Conservation (phyloP, 2,113 vertebrate genomes). For the Panthera uncia region DNA sequence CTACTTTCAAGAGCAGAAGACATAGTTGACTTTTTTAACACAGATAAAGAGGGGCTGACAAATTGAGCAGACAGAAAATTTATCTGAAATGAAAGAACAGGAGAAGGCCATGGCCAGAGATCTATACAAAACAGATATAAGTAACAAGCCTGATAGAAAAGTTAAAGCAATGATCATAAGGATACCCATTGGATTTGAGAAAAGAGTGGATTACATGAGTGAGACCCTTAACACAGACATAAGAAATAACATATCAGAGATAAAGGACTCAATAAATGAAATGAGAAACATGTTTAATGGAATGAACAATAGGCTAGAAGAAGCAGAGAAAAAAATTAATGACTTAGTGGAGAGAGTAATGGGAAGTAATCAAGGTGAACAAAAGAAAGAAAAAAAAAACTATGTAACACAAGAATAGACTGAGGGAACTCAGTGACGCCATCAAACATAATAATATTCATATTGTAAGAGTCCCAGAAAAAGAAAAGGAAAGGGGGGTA, state of each 20-base stretch:
- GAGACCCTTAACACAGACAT: not conserved
- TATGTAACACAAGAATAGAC: not conserved
- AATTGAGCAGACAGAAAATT: not conserved
- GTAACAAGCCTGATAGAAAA: not conserved
- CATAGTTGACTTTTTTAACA: not conserved
- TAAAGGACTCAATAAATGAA: not conserved
- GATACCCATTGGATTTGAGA: not conserved
- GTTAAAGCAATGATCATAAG: not conserved
- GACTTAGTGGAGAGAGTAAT: not conserved
- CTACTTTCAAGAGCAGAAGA: not conserved
- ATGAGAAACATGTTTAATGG: not conserved
- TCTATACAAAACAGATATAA: not conserved
- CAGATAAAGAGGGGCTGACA: not conserved
- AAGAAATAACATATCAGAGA: not conserved
- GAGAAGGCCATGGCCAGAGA: not conserved
- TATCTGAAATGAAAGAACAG: not conserved
- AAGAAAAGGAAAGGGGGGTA: not conserved
- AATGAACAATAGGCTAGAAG: not conserved
- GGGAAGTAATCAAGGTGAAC: not conserved
- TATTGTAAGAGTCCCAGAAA: not conserved
- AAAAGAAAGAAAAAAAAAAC: not conserved
- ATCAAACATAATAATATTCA: not conserved
- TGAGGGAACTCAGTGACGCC: not conserved
- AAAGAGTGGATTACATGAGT: not conserved
- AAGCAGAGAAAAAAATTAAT: not conserved